Percentiles rank a stretch among this genome's conserved stretches.
Conservation (phyloP, 2,797 vertebrate genomes). For the Brachymystax lenok region DNA sequence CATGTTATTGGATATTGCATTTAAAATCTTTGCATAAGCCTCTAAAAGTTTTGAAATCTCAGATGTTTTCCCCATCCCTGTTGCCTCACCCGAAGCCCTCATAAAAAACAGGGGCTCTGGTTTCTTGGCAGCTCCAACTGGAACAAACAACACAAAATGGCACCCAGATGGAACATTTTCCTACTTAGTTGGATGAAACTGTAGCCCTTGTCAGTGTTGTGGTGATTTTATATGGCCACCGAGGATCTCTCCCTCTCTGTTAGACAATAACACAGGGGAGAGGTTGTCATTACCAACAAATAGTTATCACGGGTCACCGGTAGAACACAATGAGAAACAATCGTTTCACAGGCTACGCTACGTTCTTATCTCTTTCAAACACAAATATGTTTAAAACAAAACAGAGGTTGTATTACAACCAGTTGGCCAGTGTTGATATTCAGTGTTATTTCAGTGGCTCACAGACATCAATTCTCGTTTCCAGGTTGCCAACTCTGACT, state of each 20-base stretch:
- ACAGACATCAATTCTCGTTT: slow-evolving; percentile 35
- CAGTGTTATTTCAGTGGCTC: slow-evolving; percentile 33
- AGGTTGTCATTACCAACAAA: slow-evolving; percentile 19
- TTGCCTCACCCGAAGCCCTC: slow-evolving; percentile 35
- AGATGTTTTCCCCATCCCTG: slow-evolving; percentile 25
- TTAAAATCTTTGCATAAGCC: too few relatives aligned
- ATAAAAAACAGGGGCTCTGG: slow-evolving; percentile 29
- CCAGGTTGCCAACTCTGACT: slow-evolving; percentile 65
- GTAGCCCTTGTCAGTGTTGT: slow-evolving; percentile 31
- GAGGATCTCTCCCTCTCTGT: slow-evolving; percentile 23
- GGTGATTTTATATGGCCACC: slow-evolving; percentile 40
- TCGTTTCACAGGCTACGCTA: slow-evolving; percentile 8
- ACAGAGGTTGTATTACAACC: not conserved
- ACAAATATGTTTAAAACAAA: slow-evolving; percentile 8
- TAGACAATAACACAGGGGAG: slow-evolving; percentile 17
- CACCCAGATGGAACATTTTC: slow-evolving; percentile 41
- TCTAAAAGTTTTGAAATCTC: not conserved
- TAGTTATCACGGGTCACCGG: not conserved
- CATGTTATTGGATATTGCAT: slow-evolving; percentile 47
- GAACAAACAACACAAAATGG: slow-evolving; percentile 57
- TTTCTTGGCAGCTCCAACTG: slow-evolving; percentile 57
- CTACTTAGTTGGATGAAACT: slow-evolving; percentile 19
- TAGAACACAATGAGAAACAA: not conserved
- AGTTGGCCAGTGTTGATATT: slow-evolving; percentile 1
- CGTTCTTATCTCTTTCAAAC: slow-evolving; percentile 5